Percentiles rank a stretch among this genome's conserved stretches.
phyloP scores from a whole-genome alignment of 2,113 vertebrate genomes.

The Platycercus adscitus region DNA sequence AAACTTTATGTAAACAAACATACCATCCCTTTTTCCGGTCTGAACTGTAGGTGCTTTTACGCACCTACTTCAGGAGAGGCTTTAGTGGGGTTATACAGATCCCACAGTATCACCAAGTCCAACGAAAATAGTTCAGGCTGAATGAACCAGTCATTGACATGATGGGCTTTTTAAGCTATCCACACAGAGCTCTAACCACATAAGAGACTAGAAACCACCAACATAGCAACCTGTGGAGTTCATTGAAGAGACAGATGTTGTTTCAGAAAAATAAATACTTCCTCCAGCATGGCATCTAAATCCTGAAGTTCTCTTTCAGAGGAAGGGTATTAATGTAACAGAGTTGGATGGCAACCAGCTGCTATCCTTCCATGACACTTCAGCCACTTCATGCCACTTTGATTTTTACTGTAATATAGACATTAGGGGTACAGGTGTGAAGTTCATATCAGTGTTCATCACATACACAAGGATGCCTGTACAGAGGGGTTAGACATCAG shows the following conservation, averaged over 20 bases:
- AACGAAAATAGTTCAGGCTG: slow-evolving; percentile 45
- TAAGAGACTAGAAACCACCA: slow-evolving; percentile 41
- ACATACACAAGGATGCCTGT: not conserved
- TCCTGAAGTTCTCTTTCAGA: not conserved
- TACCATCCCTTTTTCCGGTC: not conserved
- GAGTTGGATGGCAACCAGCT: not conserved
- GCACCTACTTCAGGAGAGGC: slow-evolving; percentile 53
- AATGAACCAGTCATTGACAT: slow-evolving; percentile 50
- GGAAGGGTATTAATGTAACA: not conserved
- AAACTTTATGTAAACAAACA: slow-evolving; percentile 25
- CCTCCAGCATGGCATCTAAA: not conserved
- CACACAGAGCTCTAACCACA: slow-evolving; percentile 53
- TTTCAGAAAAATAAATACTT: slow-evolving; percentile 24
- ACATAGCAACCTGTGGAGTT: slow-evolving; percentile 12
- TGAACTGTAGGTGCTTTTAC: slow-evolving; percentile 31
- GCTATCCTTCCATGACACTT: not conserved
- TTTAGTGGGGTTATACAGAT: slow-evolving; percentile 51
- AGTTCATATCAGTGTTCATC: not conserved
- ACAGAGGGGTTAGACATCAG: not conserved
- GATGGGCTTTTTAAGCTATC: slow-evolving; percentile 42
- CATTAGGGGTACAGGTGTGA: not conserved
- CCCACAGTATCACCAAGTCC: slow-evolving; percentile 31
- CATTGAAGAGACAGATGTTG: slow-evolving; percentile 32
- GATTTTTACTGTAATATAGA: not conserved
- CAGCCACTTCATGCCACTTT: not conserved